Percentiles rank a stretch among this genome's conserved stretches.
phyloP scores from a whole-genome alignment of 2,888 invertebrate genomes.

The Fabriciana adippe region DNA sequence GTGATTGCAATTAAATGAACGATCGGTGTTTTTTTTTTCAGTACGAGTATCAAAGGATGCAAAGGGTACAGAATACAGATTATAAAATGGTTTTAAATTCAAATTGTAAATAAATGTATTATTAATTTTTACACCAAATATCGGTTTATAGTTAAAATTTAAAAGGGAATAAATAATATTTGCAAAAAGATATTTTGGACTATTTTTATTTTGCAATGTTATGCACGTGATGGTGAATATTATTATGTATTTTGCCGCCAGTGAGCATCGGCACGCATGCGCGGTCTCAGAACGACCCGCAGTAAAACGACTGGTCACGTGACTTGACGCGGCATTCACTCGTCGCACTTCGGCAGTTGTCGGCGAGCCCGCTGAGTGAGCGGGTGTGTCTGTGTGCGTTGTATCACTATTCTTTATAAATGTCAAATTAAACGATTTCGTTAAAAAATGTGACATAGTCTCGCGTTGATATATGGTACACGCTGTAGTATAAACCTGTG shows the following conservation, averaged over 20 bases:
- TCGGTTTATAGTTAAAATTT: no score
- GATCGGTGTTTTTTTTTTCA: background rate
- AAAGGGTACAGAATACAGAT: conserved; percentile 1
- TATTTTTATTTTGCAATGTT: conserved; percentile 4
- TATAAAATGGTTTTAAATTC: no score
- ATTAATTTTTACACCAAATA: no score
- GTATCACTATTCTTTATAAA: conserved; percentile 60
- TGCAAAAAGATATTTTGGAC: background rate
- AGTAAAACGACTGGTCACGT: conserved; percentile 83
- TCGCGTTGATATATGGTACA: conserved; percentile 59
- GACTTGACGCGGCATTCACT: conserved; percentile 81
- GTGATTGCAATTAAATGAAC: conserved; percentile 39
- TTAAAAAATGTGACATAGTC: conserved; percentile 70
- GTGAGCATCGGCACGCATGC: conserved; percentile 66
- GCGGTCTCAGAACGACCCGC: conserved; percentile 77
- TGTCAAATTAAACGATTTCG: conserved; percentile 74
- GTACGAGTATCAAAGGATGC: background rate
- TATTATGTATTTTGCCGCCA: conserved; percentile 71
- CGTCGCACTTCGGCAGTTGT: conserved; percentile 77
- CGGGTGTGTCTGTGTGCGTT: conserved; percentile 59
- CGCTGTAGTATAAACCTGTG: conserved; percentile 47
- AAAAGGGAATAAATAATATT: no score
- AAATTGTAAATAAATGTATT: no score
- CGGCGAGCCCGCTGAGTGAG: conserved; percentile 61
- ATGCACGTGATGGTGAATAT: background rate